These are phyloP conservation scores for Sparus aurata DNA, from an alignment of 2,797 vertebrate genomes.

Conservation along the genomic window DNA sequence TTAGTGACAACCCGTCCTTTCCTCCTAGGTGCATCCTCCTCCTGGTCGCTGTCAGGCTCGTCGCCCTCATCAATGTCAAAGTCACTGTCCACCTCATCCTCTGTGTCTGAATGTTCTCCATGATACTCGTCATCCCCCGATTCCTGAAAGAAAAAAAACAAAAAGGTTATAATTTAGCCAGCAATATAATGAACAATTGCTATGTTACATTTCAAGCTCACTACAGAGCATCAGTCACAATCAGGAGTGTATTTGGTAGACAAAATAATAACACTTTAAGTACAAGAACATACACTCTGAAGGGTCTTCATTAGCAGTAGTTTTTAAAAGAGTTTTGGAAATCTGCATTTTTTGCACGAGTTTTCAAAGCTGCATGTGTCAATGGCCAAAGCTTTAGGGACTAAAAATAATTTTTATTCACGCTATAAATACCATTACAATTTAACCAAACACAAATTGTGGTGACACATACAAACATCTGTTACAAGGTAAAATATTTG, in stretches of 20 bases:
- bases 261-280: background rate
- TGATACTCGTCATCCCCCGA: slow-evolving; percentile 96
- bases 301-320: background rate
- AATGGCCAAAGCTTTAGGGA: background rate
- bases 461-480: background rate
- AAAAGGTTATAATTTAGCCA: background rate
- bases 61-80: slow-evolving; percentile 98
- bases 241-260: background rate
- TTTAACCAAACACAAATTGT: background rate
- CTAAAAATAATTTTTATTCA: background rate
- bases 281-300: background rate
- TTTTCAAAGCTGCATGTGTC: background rate
- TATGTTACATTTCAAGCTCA: too few relatives aligned
- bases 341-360: background rate
- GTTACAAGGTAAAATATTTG: background rate
- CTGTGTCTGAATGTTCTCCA: slow-evolving; percentile 94
- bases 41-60: slow-evolving; percentile 94
- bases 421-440: background rate
- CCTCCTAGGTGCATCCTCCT: slow-evolving; percentile 91
- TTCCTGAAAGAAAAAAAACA: slow-evolving; percentile 82
- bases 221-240: background rate
- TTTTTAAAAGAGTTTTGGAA: background rate
- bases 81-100: slow-evolving; percentile 97
- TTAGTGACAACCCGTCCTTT: slow-evolving; percentile 94
- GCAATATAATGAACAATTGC: background rate